phyloP scores from a whole-genome alignment of 2,888 invertebrate species.

The Sminthurinus aureus region DNA sequence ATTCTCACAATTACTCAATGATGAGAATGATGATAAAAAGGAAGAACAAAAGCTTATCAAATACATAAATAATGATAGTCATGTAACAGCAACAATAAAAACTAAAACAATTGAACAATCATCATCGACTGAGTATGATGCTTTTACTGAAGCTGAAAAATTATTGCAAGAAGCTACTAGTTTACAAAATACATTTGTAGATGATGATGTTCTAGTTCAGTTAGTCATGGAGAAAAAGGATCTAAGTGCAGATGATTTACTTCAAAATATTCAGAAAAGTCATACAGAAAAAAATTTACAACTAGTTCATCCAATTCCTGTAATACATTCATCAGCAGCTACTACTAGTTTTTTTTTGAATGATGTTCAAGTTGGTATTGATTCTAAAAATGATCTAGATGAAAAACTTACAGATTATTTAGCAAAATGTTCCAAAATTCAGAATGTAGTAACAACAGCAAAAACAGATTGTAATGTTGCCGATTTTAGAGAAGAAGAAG shows the following conservation, averaged over 20 bases:
- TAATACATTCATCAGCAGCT: not conserved
- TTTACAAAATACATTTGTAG: constrained; percentile 28
- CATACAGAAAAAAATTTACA: not conserved
- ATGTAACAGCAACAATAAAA: not conserved
- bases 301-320: not conserved
- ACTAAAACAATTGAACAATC: too few species aligned
- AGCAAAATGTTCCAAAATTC: not conserved
- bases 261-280: constrained; percentile 16
- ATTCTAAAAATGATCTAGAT: not conserved
- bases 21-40: not conserved
- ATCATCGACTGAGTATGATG: constrained; percentile 36
- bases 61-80: not conserved
- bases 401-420: not conserved
- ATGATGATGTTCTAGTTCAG: constrained; percentile 19
- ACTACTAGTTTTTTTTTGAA: not conserved
- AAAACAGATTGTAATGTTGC: too few species aligned
- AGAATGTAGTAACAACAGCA: not conserved
- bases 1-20: constrained; percentile 16
- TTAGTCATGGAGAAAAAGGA: constrained; percentile 22
- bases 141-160: constrained; percentile 14
- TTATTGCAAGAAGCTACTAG: not conserved
- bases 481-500: too few species aligned
- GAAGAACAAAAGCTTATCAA: too few species aligned
- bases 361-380: not conserved
- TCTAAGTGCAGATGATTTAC: constrained; percentile 30